phyloP scores from a whole-genome alignment of 2,113 vertebrate genomes.

The Ctenomys sociabilis region DNA sequence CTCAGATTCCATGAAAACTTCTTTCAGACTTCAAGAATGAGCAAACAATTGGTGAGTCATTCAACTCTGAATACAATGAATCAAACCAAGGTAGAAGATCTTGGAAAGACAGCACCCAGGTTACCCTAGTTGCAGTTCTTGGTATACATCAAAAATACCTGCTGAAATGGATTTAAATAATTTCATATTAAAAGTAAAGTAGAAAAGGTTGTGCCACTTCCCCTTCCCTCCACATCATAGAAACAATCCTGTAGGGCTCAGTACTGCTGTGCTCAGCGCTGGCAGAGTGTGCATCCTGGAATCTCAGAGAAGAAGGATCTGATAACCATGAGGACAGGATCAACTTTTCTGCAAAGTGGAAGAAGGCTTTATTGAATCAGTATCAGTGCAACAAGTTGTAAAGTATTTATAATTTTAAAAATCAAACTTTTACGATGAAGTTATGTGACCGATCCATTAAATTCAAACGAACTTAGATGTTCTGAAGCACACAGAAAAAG shows the following conservation, averaged over 20 bases:
- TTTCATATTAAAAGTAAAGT: background rate
- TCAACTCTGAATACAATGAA: background rate
- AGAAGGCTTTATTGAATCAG: background rate
- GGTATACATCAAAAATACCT: background rate
- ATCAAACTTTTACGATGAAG: background rate
- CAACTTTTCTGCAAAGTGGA: background rate
- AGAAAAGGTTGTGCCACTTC: background rate
- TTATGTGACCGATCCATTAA: background rate
- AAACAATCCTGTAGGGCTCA: background rate
- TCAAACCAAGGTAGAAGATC: background rate
- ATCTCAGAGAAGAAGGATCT: background rate
- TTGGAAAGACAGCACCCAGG: background rate
- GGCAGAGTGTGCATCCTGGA: background rate
- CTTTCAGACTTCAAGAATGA: background rate
- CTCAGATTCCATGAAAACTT: background rate
- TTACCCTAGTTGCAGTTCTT: background rate
- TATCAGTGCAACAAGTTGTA: background rate
- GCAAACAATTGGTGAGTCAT: background rate
- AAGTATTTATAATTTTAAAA: background rate
- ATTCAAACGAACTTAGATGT: background rate
- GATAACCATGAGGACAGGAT: background rate
- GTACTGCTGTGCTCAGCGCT: background rate
- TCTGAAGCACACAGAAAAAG: background rate
- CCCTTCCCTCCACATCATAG: background rate
- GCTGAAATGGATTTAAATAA: background rate